Conservation (phyloP, 2,888 invertebrate species). For the Cinara cedri region DNA sequence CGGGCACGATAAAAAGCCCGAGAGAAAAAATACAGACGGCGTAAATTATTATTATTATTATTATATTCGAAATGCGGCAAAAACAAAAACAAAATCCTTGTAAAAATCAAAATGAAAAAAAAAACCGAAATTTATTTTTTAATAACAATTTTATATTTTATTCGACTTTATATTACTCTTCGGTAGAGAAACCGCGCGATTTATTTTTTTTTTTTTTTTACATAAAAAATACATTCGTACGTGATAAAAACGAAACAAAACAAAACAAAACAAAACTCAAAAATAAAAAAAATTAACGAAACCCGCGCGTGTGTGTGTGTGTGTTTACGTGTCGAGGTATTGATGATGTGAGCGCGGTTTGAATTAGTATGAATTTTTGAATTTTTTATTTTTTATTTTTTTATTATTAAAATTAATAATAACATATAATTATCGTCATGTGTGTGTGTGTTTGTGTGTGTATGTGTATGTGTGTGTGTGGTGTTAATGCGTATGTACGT, state of each 20-base stretch:
- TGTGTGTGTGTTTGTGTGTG: not conserved
- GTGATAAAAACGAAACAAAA: too few relatives aligned
- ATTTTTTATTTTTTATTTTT: not conserved
- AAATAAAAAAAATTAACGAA: not conserved
- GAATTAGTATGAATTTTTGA: not conserved
- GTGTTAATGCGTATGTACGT: not conserved
- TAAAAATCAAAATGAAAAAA: too few relatives aligned
- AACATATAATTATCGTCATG: not conserved
- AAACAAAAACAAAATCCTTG: too few relatives aligned
- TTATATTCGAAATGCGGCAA: too few relatives aligned
- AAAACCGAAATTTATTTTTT: too few relatives aligned
- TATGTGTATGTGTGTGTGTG: not conserved
- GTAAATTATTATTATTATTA: too few relatives aligned
- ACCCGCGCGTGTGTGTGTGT: not conserved
- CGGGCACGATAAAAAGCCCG: not conserved
- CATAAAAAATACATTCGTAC: too few relatives aligned
- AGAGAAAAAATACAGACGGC: not conserved
- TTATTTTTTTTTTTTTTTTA: too few relatives aligned
- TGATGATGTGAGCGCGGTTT: conserved; percentile 5
- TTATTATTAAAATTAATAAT: not conserved
- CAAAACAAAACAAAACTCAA: too few relatives aligned
- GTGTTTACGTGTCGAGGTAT: not conserved
- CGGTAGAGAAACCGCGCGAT: not conserved
- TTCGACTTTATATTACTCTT: too few relatives aligned
- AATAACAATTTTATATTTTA: too few relatives aligned